A percentile compares a stretch with the other conserved stretches of the same genome.
Conservation (phyloP, 2,797 vertebrate species). For the Coregonus sp. region DNA sequence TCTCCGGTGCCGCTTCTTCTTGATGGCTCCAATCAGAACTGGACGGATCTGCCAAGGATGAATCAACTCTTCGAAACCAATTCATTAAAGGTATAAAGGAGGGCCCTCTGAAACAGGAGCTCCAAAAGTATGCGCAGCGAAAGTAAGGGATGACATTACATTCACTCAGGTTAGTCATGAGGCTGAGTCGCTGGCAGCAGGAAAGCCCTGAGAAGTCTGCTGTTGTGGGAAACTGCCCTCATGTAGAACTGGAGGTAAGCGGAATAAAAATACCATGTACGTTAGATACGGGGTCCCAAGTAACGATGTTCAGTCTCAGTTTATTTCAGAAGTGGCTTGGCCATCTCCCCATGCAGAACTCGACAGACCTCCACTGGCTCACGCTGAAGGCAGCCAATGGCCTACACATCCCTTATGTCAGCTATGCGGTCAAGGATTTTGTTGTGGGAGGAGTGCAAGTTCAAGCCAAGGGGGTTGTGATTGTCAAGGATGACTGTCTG, state of each 20-base stretch:
- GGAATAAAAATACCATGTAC: slow-evolving; percentile 3
- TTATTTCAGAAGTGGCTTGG: slow-evolving; percentile 5
- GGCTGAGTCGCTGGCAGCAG: background rate
- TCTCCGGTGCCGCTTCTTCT: no score
- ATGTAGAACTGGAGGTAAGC: slow-evolving; percentile 2
- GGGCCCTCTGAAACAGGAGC: no score
- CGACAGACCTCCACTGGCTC: no score
- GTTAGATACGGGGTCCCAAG: slow-evolving; percentile 5
- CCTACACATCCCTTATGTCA: background rate
- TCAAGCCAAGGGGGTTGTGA: slow-evolving; percentile 1
- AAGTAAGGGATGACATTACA: no score
- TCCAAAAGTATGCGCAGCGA: no score
- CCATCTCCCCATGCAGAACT: no score
- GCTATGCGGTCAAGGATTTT: background rate
- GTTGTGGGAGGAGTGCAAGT: slow-evolving; percentile 6
- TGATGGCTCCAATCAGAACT: background rate
- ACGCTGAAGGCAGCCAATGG: background rate
- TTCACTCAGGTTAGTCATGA: no score
- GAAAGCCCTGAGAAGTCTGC: background rate
- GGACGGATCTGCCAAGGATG: background rate
- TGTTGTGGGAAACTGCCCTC: slow-evolving; percentile 8
- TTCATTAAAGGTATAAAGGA: background rate
- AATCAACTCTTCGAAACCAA: background rate
- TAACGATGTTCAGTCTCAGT: background rate
- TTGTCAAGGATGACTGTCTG: slow-evolving; percentile 14